Conservation (phyloP, 2,888 invertebrate genomes). For the Cryptocheilus praepositus region DNA sequence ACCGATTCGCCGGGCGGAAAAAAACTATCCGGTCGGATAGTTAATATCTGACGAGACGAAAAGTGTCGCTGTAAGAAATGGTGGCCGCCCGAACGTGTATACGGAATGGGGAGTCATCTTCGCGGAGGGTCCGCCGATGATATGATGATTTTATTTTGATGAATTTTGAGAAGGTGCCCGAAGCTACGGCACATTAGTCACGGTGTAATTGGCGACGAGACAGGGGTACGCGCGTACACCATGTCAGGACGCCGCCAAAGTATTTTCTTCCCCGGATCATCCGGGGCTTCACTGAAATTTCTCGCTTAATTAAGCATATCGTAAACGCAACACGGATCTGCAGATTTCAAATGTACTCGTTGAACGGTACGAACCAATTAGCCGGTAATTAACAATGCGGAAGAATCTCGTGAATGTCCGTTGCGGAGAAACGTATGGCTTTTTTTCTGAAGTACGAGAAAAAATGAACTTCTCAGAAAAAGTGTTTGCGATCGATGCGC, state of each 20-base stretch:
- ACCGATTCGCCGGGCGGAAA: too few species aligned
- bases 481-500: too few species aligned
- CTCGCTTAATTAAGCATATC: not conserved
- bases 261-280: conserved; percentile 35
- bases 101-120: conserved; percentile 34
- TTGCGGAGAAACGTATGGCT: too few species aligned
- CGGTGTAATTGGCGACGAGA: conserved; percentile 65
- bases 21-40: too few species aligned
- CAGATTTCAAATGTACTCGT: too few species aligned
- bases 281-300: not conserved
- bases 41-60: too few species aligned
- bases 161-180: conserved; percentile 67
- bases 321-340: not conserved
- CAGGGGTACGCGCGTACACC: conserved; percentile 34
- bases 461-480: too few species aligned
- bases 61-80: conserved; percentile 32
- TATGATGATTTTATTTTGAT: conserved; percentile 70
- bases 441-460: too few species aligned
- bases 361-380: too few species aligned
- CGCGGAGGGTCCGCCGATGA: conserved; percentile 59
- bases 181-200: conserved; percentile 67
- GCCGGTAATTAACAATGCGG: too few species aligned
- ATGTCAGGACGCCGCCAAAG: conserved; percentile 15
- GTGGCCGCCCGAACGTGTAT: too few species aligned
- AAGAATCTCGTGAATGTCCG: too few species aligned